A percentile compares a stretch with the other conserved stretches of the same genome.
Conservation (phyloP, 2,113 vertebrate species). For the Gobiocypris rarus region DNA sequence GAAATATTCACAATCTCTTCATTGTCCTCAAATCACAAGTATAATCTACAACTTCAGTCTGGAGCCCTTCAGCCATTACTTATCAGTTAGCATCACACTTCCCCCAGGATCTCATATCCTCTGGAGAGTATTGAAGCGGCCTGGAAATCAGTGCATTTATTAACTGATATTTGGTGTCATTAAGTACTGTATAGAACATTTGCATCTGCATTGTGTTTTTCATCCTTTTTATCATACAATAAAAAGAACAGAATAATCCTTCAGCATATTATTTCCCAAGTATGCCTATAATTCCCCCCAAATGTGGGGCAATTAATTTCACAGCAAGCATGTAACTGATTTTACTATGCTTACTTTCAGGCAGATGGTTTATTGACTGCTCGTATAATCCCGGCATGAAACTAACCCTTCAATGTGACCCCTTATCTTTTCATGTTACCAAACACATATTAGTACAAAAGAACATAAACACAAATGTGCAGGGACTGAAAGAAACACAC, state of each 20-base stretch:
- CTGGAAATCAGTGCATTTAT: slow-evolving; percentile 27
- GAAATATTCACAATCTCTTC: slow-evolving; percentile 13
- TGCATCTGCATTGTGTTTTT: background rate
- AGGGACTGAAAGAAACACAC: background rate
- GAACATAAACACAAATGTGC: background rate
- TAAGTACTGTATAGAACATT: background rate
- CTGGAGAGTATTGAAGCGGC: background rate
- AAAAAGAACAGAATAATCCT: background rate
- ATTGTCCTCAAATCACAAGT: slow-evolving; percentile 4
- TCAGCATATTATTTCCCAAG: background rate
- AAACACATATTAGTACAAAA: slow-evolving; percentile 6
- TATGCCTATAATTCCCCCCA: background rate
- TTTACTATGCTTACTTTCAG: slow-evolving; percentile 4
- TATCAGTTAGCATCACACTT: slow-evolving; percentile 39
- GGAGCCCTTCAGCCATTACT: slow-evolving; percentile 24
- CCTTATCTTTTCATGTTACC: slow-evolving; percentile 1
- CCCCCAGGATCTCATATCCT: slow-evolving; percentile 18
- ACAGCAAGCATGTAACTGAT: slow-evolving; percentile 19
- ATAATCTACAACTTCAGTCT: slow-evolving; percentile 23
- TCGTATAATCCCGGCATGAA: background rate
- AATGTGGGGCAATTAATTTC: background rate
- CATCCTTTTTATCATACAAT: slow-evolving; percentile 2
- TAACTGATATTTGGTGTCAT: background rate
- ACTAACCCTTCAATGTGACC: background rate
- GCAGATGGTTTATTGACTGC: slow-evolving; percentile 1